Evolutionary conservation across 2,888 invertebrate species (phyloP).

Genomic region (Dasypogon diadema): DNA sequence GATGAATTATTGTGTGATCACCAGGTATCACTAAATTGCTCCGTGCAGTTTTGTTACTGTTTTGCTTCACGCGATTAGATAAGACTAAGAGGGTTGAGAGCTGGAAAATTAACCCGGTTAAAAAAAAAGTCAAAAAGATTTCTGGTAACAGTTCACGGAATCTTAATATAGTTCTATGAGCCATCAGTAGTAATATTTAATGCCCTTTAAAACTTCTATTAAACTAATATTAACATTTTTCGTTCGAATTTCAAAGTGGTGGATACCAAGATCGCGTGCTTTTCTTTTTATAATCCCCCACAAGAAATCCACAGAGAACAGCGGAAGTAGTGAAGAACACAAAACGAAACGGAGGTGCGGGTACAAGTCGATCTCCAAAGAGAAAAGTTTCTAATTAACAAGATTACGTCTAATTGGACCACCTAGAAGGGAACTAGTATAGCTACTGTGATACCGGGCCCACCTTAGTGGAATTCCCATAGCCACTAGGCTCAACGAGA

Average conservation of each 20-base stretch:
- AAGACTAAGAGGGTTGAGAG: not conserved
- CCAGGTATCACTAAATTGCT: conserved; percentile 5
- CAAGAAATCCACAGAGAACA: conserved; percentile 1
- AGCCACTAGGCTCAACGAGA: conserved; percentile 15
- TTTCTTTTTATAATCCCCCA: not conserved
- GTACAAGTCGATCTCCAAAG: conserved; percentile 30
- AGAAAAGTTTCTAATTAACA: conserved; percentile 63
- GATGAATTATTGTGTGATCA: conserved; percentile 38
- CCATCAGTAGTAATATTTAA: too few relatives aligned
- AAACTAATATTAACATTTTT: too few relatives aligned
- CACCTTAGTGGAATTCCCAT: conserved; percentile 42
- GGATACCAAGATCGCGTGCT: too few relatives aligned
- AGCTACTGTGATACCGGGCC: conserved; percentile 29
- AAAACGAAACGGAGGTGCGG: conserved; percentile 13
- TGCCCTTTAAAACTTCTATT: too few relatives aligned
- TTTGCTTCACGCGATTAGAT: conserved; percentile 41
- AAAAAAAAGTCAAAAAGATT: too few relatives aligned
- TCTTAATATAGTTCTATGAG: too few relatives aligned
- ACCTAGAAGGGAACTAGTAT: conserved; percentile 58
- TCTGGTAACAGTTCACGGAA: too few relatives aligned
- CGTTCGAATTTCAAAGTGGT: too few relatives aligned
- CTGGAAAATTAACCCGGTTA: too few relatives aligned
- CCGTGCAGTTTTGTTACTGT: conserved; percentile 43
- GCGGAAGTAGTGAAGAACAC: conserved; percentile 17
- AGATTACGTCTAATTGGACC: conserved; percentile 68